phyloP scores from a whole-genome alignment of 2,797 vertebrate genomes.

The Periparus ater region DNA sequence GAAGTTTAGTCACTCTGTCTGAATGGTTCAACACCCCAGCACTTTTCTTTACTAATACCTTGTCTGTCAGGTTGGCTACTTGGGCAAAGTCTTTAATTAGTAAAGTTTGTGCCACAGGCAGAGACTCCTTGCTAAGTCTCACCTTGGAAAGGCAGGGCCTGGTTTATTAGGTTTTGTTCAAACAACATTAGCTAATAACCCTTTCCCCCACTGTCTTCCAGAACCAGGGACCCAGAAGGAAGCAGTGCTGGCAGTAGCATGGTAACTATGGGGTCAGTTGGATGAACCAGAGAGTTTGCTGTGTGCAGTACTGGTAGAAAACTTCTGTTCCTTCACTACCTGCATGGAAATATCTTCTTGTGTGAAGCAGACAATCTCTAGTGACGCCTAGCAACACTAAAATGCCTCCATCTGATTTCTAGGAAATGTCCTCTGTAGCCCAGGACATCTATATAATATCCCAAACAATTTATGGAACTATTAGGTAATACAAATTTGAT shows the following conservation, averaged over 20 bases:
- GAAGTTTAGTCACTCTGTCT: not conserved
- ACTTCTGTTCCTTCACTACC: not conserved
- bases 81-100: not conserved
- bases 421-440: not conserved
- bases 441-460: not conserved
- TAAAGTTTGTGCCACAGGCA: not conserved
- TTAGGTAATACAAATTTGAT: not conserved
- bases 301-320: not conserved
- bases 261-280: not conserved
- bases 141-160: not conserved
- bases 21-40: not conserved
- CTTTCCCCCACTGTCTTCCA: not conserved
- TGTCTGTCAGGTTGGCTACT: not conserved
- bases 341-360: not conserved
- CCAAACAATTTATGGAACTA: not conserved
- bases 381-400: not conserved
- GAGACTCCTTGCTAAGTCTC: not conserved
- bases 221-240: not conserved
- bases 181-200: not conserved
- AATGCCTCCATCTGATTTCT: not conserved
- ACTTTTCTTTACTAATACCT: not conserved
- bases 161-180: not conserved
- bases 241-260: not conserved
- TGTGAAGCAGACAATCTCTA: not conserved
- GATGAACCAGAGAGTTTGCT: not conserved